phyloP scores from a whole-genome alignment of 2,797 vertebrate genomes.

The Tokudaia tokunoshimensis region DNA sequence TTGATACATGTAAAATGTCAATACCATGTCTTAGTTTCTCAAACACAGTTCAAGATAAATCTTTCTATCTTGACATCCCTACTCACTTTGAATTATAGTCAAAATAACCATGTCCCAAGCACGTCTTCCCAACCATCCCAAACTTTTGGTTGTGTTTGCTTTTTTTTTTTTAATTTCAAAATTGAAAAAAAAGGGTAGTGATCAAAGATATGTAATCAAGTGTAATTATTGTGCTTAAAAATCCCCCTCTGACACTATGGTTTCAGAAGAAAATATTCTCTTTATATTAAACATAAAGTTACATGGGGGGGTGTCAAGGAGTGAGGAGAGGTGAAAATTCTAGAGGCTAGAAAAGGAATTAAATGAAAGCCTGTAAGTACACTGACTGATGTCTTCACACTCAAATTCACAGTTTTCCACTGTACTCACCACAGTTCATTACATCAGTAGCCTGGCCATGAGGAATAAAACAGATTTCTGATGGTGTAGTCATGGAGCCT shows the following conservation, averaged over 20 bases:
- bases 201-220: not conserved
- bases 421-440: not conserved
- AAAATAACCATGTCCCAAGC: not conserved
- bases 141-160: constrained; percentile 51
- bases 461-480: not conserved
- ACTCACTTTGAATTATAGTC: constrained; percentile 44
- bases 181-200: not conserved
- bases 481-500: not conserved
- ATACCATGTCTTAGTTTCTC: constrained; percentile 60
- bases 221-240: constrained; percentile 6
- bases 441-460: not conserved
- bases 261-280: constrained; percentile 6
- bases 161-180: not conserved
- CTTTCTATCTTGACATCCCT: constrained; percentile 15
- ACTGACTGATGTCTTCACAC: not conserved
- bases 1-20: constrained; percentile 54
- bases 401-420: not conserved
- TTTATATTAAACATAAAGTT: not conserved
- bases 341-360: not conserved
- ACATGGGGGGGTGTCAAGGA: not conserved
- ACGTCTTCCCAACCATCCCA: not conserved
- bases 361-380: not conserved
- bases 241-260: not conserved
- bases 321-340: not conserved
- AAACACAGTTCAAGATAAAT: constrained; percentile 30